phyloP scores from a whole-genome alignment of 2,797 vertebrate species.

The Phalanger gymnotis region DNA sequence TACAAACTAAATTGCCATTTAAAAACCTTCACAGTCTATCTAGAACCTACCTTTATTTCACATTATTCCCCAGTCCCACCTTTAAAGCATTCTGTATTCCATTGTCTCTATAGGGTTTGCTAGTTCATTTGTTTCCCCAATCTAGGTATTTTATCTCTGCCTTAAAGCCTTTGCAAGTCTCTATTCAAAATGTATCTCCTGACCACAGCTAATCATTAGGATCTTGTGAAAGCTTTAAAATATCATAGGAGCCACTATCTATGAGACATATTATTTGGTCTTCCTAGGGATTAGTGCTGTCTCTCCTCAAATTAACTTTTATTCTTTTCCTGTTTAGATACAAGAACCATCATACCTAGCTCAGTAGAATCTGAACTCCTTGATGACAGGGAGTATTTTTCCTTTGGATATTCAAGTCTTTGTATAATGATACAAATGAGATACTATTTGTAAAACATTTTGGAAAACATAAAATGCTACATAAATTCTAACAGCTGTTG shows the following conservation, averaged over 20 bases:
- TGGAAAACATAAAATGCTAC: background rate
- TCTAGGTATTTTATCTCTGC: background rate
- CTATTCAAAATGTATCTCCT: background rate
- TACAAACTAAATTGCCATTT: background rate
- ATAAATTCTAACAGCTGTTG: background rate
- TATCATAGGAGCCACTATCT: background rate
- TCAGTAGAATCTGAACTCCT: background rate
- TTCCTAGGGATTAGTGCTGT: background rate
- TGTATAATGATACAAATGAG: background rate
- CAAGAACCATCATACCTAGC: background rate
- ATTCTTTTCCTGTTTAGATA: background rate
- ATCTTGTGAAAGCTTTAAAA: background rate
- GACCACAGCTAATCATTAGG: background rate
- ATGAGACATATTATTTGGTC: background rate
- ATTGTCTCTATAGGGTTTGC: background rate
- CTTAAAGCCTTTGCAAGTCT: background rate
- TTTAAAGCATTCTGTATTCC: background rate
- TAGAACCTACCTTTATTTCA: background rate
- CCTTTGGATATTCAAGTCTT: background rate
- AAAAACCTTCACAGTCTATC: background rate
- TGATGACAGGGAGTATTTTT: background rate
- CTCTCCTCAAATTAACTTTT: background rate
- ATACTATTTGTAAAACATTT: background rate
- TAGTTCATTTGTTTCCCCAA: background rate
- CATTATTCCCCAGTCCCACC: background rate